Percentiles rank a stretch among this genome's conserved stretches.
Conservation (phyloP, 2,113 vertebrate species). For the Apodemus sylvaticus region DNA sequence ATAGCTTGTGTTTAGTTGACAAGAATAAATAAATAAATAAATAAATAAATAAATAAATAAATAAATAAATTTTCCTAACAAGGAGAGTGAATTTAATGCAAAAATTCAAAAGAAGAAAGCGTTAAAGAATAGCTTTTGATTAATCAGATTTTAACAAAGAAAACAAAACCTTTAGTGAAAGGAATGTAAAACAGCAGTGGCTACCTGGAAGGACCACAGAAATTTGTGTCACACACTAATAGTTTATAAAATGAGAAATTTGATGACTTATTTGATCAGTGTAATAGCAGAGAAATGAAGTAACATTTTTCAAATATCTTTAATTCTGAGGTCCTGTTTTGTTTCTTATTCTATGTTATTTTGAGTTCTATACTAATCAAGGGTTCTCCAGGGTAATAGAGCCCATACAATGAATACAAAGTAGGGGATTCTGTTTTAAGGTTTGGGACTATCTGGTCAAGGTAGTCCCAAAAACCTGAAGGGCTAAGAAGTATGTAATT, state of each 20-base stretch:
- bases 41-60: not conserved
- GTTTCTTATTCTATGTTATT: not conserved
- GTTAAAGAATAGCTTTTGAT: not conserved
- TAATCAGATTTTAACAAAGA: not conserved
- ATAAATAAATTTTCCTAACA: not conserved
- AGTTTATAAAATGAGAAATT: not conserved
- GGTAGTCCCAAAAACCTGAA: not conserved
- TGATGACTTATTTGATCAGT: not conserved
- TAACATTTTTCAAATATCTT: too few species aligned
- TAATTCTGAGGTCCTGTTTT: not conserved
- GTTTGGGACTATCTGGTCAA: too few species aligned
- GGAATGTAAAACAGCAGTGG: not conserved
- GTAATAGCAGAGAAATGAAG: not conserved
- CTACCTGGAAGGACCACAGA: rapidly evolving
- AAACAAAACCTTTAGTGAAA: not conserved
- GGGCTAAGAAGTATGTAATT: not conserved
- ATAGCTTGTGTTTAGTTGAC: not conserved
- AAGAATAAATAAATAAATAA: not conserved
- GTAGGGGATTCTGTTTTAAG: not conserved
- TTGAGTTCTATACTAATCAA: not conserved
- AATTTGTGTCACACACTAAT: not conserved
- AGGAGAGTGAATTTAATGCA: not conserved
- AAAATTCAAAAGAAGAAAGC: not conserved
- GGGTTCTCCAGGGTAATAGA: not conserved
- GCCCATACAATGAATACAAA: not conserved